Base-by-base conservation (phyloP, 2,113 vertebrate genomes). In the Ictalurus furcatus region DNA sequence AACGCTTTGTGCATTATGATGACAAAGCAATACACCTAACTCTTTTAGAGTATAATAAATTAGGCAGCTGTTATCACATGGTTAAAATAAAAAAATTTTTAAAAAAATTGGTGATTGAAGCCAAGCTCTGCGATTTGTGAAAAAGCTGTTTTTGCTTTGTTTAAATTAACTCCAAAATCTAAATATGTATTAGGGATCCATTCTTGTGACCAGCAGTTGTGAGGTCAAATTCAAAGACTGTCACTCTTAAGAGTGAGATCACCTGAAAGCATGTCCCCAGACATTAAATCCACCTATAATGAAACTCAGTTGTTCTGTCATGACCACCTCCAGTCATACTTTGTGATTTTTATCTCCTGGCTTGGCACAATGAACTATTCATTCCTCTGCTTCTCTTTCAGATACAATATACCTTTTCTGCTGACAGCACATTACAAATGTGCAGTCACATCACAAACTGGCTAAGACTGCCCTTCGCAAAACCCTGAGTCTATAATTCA, bases 401-500 rank as follows among this genome's bases (percentile, higher is more conserved):
- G 48, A 30, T 84, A 83, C 37, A 74, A 65, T 89, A 89, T 86
- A 85, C 88, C 74, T 14, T 82, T 81, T 87, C 74, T 56, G 65
- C 85, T 89, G 89, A 90, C 88, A 73, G 23, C 63, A 85, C 90
- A 89, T 89, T 92, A 90, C 88, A 28, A 58, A 52, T 84, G 89
- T 88, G 90, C 90, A 88, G 91, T 76, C 34, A 69, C 88, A 84
- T 84, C 86, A 89, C 91, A 91, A 91, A 79, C 14, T 82, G 87
- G 89, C 73, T 71, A 92, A 88, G 90, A 89, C 92, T 90, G 85
- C 79, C 87, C 54, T 58, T 92, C 83, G 52, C 85, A 88, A 88
- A 94, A 92, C 87, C 93, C 92, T 90, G 92, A 93, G 93, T 93
- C 91, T 91, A 93, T 88, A 91, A 89, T 88, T 90, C 48, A 88